phyloP scores from a whole-genome alignment of 2,113 vertebrate genomes.

The Telmatochromis brachygnathus region DNA sequence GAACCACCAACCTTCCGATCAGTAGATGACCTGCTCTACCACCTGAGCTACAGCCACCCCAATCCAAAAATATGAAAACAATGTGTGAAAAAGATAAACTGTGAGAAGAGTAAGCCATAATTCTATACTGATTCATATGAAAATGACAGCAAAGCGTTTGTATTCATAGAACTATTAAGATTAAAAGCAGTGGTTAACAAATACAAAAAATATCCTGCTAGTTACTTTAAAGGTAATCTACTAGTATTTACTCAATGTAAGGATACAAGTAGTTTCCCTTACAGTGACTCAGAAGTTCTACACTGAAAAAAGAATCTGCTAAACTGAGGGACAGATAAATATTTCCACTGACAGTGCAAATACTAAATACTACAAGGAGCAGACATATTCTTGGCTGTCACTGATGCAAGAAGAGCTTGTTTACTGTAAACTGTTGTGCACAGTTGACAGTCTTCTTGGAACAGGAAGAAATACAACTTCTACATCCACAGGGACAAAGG shows the following conservation, averaged over 20 bases:
- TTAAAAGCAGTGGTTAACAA: neutral
- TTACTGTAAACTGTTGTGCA: neutral
- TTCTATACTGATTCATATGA: neutral
- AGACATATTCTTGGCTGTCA: neutral
- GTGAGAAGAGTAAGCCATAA: neutral
- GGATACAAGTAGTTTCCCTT: neutral
- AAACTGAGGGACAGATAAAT: neutral
- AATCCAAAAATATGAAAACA: neutral
- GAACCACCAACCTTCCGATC: no score
- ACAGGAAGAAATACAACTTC: neutral
- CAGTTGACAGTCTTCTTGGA: neutral
- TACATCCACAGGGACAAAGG: neutral
- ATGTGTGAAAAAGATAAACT: neutral
- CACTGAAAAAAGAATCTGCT: neutral
- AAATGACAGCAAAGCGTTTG: neutral
- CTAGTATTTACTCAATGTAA: neutral
- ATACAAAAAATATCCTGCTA: neutral
- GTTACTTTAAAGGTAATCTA: neutral
- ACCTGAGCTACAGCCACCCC: no score
- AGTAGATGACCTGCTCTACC: no score
- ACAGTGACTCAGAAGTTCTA: neutral
- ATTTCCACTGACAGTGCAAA: neutral
- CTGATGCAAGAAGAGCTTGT: neutral
- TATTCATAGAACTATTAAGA: neutral
- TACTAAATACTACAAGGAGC: neutral